These are phyloP conservation scores for Ditula angustiorana DNA, from an alignment of 2,888 invertebrate species.

Conservation along the genomic window DNA sequence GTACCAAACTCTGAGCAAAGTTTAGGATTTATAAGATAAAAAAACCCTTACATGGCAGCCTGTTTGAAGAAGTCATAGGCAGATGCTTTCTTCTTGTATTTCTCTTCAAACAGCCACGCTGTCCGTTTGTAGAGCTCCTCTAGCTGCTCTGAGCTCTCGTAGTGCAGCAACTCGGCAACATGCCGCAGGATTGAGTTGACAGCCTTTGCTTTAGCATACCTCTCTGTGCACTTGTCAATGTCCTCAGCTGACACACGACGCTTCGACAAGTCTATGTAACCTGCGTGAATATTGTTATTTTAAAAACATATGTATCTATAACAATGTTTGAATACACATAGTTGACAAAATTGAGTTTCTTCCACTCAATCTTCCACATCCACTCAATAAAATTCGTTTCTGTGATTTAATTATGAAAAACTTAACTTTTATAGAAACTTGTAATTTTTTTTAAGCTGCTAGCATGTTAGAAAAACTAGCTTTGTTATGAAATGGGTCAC, in stretches of 20 bases:
- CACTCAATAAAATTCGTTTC: too few relatives aligned
- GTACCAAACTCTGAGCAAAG: too few relatives aligned
- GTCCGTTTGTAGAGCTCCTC: constrained; percentile 98
- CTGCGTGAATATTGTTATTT: constrained; percentile 74
- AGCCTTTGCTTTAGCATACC: constrained; percentile 99
- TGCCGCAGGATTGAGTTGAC: constrained; percentile 99
- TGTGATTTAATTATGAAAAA: too few relatives aligned
- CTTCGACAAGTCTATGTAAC: constrained; percentile 99
- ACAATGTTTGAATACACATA: too few relatives aligned
- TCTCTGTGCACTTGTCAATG: constrained; percentile 98
- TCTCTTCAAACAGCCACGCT: constrained; percentile 99
- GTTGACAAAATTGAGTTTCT: too few relatives aligned
- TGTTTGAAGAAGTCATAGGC: constrained; percentile 99
- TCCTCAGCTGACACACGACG: constrained; percentile 99
- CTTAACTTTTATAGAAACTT: too few relatives aligned
- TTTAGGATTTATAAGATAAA: background rate
- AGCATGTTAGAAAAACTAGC: too few relatives aligned
- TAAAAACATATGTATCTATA: too few relatives aligned
- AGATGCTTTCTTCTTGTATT: constrained; percentile 97
- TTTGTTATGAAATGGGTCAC: too few relatives aligned
- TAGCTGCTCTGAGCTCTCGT: constrained; percentile 95
- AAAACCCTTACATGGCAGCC: constrained; percentile 93
- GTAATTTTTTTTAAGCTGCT: too few relatives aligned
- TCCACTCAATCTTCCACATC: too few relatives aligned
- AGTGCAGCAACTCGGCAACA: constrained; percentile 97